These are phyloP conservation scores for Amphiprion percula DNA, from an alignment of 2,113 vertebrate species.

Conservation along the genomic window DNA sequence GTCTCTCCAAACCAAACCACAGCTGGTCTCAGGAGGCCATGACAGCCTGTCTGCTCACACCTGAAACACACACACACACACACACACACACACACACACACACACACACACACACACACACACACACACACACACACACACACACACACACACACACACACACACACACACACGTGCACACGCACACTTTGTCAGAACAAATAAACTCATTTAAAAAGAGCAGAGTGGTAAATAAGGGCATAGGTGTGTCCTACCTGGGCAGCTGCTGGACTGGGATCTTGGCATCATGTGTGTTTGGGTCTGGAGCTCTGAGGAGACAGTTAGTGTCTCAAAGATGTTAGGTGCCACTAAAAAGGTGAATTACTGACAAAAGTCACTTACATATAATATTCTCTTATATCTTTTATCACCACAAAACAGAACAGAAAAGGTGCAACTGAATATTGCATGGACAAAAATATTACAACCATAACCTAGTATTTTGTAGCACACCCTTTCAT, in stretches of 20 bases:
- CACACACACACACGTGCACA: background rate
- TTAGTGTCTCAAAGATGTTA: background rate
- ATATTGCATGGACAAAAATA: too few relatives aligned
- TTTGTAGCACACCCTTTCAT: too few relatives aligned
- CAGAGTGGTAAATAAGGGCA: background rate
- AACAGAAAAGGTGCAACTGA: too few relatives aligned
- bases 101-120: constrained; percentile 22
- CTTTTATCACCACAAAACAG: too few relatives aligned
- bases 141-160: constrained; percentile 15
- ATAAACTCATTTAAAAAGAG: constrained; percentile 22
- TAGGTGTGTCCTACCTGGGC: constrained; percentile 86
- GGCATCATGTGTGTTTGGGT: constrained; percentile 87
- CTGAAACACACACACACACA: constrained; percentile 76
- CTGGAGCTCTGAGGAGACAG: constrained; percentile 87
- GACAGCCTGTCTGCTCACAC: constrained; percentile 89
- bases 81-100: constrained; percentile 14
- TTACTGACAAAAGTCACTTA: too few relatives aligned
- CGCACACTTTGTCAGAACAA: constrained; percentile 26
- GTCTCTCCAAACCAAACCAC: constrained; percentile 98
- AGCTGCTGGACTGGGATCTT: constrained; percentile 89
- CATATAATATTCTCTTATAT: too few relatives aligned
- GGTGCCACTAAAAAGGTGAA: background rate
- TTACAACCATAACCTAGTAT: too few relatives aligned
- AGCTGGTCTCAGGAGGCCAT: constrained; percentile 91
- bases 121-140: constrained; percentile 28